Conservation (phyloP, 2,797 vertebrate species). For the Martes flavigula region DNA sequence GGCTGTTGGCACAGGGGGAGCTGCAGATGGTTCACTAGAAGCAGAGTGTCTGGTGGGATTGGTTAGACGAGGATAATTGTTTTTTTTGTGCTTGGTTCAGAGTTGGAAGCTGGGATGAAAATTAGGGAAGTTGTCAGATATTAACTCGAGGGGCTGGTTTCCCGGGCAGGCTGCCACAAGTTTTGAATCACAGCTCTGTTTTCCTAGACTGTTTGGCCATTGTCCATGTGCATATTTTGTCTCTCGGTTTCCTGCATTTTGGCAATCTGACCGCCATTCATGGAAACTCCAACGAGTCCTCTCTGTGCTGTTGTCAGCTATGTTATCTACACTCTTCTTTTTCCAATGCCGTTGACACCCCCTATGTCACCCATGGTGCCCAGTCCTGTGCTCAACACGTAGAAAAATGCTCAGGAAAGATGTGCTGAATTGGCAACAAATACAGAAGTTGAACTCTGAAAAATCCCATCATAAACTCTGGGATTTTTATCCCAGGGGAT, state of each 20-base stretch:
- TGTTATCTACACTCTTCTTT: no score
- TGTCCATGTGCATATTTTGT: neutral
- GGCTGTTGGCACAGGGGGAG: no score
- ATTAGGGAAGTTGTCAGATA: neutral
- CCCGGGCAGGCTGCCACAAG: neutral
- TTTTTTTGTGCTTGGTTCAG: neutral
- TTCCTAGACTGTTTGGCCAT: neutral
- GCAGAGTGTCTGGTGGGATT: neutral
- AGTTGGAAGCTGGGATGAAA: neutral
- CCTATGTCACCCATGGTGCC: rapidly evolving
- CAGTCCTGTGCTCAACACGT: neutral
- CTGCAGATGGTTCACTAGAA: neutral
- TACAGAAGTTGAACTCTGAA: no score
- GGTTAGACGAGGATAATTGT: rapidly evolving
- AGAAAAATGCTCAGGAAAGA: neutral
- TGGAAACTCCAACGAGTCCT: rapidly evolving
- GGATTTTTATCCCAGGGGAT: no score
- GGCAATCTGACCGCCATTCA: neutral
- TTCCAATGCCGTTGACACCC: rapidly evolving
- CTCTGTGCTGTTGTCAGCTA: rapidly evolving
- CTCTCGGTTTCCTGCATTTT: neutral
- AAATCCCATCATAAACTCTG: no score
- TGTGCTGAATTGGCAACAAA: no score
- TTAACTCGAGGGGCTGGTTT: neutral
- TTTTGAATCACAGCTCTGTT: neutral